Conservation (phyloP, 2,888 invertebrate species). For the Lypha dubia region DNA sequence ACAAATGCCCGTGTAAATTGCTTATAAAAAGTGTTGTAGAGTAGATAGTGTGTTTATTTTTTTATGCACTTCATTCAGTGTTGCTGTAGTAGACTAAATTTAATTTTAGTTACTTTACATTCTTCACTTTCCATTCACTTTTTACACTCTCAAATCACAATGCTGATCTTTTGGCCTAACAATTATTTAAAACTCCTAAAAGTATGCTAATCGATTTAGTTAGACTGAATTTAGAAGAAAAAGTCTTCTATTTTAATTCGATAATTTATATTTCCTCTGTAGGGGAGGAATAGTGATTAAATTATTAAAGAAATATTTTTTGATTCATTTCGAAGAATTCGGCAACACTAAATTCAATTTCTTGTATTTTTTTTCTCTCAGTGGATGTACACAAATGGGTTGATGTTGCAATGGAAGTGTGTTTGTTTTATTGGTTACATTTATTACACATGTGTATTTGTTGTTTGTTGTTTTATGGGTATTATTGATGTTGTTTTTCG, state of each 20-base stretch:
- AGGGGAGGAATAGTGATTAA: too few species aligned
- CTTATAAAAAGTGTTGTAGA: constrained; percentile 41
- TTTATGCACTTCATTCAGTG: neutral
- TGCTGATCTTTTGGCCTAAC: too few species aligned
- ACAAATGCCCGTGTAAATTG: constrained; percentile 55
- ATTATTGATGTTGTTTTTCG: constrained; percentile 71
- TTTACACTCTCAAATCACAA: too few species aligned
- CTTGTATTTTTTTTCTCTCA: constrained; percentile 9
- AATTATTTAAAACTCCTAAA: too few species aligned
- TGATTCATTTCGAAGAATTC: neutral
- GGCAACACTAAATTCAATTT: constrained; percentile 6
- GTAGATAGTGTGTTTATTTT: neutral
- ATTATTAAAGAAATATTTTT: too few species aligned
- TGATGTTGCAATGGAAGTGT: neutral
- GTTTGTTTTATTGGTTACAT: constrained; percentile 38
- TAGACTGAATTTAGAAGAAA: too few species aligned
- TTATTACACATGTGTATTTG: constrained; percentile 42
- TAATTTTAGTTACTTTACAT: too few species aligned
- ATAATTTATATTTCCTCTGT: too few species aligned
- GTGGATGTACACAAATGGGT: neutral
- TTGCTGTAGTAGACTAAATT: neutral
- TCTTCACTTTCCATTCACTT: too few species aligned
- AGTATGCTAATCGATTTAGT: too few species aligned
- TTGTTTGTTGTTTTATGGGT: constrained; percentile 39
- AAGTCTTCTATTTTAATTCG: too few species aligned